A percentile compares a stretch with the other conserved stretches of the same genome.
Evolutionary conservation across 2,888 invertebrate genomes (phyloP).

Genomic region (Lasius fuliginosus): DNA sequence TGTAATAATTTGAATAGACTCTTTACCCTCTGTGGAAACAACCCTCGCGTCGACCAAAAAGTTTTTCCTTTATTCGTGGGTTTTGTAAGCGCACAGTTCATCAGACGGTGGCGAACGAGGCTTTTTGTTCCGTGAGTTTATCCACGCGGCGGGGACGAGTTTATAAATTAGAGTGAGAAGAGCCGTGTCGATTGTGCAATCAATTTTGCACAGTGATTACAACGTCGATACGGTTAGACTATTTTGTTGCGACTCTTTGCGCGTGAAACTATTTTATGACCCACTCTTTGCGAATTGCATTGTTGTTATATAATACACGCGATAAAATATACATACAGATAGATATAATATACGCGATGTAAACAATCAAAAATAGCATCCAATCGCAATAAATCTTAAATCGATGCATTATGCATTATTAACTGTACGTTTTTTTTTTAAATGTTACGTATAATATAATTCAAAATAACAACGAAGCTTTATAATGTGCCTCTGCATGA

Average conservation of each 20-base stretch:
- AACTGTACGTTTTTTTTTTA: not conserved
- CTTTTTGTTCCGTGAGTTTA: slow-evolving; percentile 66
- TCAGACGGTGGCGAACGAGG: slow-evolving; percentile 14
- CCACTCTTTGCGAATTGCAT: not conserved
- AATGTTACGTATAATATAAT: not conserved
- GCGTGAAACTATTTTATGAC: slow-evolving; percentile 38
- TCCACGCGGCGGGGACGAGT: slow-evolving; percentile 45
- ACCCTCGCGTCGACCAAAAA: slow-evolving; percentile 71
- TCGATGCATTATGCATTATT: not conserved
- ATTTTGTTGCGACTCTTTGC: slow-evolving; percentile 28
- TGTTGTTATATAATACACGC: slow-evolving; percentile 8
- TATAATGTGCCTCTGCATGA: not conserved
- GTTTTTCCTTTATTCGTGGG: slow-evolving; percentile 67
- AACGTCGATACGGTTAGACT: slow-evolving; percentile 39
- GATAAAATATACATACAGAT: no score
- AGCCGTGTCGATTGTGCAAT: slow-evolving; percentile 35
- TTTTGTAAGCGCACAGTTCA: slow-evolving; percentile 40
- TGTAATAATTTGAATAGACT: slow-evolving; percentile 76
- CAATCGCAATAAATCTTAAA: slow-evolving; percentile 12
- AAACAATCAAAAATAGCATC: slow-evolving; percentile 6
- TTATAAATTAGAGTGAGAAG: slow-evolving; percentile 49
- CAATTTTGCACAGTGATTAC: slow-evolving; percentile 57
- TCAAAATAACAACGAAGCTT: not conserved
- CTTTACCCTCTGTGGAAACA: slow-evolving; percentile 71
- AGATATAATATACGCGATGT: not conserved